Base-by-base conservation (phyloP, 2,888 invertebrate species). In the Idaea aversata region DNA sequence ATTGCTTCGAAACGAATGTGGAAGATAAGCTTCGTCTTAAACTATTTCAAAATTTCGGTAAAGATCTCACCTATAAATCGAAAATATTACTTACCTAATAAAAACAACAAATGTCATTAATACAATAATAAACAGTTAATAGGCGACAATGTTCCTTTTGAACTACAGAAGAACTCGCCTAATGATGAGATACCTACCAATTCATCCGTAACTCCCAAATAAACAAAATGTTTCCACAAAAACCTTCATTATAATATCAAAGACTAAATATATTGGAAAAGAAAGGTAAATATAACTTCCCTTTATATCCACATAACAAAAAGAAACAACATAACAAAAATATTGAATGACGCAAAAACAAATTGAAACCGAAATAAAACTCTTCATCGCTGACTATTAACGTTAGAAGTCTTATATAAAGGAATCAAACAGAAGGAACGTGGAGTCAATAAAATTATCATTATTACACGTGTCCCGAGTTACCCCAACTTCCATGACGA, bases 371-470 rank as follows among this genome's bases (percentile, higher is more conserved):
- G 47, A 47, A 47, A 10, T 47, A 47, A 47, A 47, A 47, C 47
- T 47, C 47, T 47, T 47, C 47, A 47, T 47, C 47, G 47, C 47
- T 47, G 47, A 47, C 47, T 13, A 47, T 47, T 47, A 47, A 25
- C 13, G 25, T 7, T 15, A 16, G 25, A 59, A 15, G 15, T 16
- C 25, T 16, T 59, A 59, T 15, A 25, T 59, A 59, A 59, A 16
- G 7, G 59, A 59, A 59, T 25, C 47, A 47, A 47, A 47, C 13
- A 47, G 13, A 74, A 75, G 76, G 62, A 62, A 65, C 62, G 58
- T 64, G 62, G 65, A 63, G 63, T 72, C 75, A 75, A 77, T 77
- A 73, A 75, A 77, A 75, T 75, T 75, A 73, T 77, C 69, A 72
- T 75, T 74, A 73, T 47, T 47, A 47, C 47, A 47, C 47, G 47